phyloP scores from a whole-genome alignment of 37 sponge, comb jelly and placozoan species.

The Corticium candelabrum region DNA sequence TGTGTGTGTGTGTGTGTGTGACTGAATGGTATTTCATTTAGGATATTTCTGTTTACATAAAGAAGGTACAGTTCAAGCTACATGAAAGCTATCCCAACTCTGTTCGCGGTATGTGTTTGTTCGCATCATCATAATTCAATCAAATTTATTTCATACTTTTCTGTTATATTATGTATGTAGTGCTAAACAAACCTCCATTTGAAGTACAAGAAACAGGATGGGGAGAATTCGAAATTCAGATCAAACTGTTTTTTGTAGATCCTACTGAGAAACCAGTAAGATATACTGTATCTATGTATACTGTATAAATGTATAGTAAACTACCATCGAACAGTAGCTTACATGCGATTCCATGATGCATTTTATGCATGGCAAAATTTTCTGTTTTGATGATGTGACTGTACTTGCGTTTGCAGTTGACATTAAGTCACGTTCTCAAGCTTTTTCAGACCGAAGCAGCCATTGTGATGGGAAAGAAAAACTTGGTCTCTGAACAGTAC shows the following conservation, averaged over 20 bases:
- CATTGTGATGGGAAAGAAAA: constrained; percentile 69
- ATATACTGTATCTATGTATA: not conserved
- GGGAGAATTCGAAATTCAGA: constrained; percentile 92
- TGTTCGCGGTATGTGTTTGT: constrained; percentile 33
- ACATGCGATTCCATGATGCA: no score
- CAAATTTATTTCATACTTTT: not conserved
- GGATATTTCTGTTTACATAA: constrained; percentile 33
- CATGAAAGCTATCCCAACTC: constrained; percentile 94
- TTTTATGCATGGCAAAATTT: no score
- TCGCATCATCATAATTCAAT: not conserved
- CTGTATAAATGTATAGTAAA: not conserved
- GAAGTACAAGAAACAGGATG: constrained; percentile 88
- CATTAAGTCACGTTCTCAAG: constrained; percentile 85
- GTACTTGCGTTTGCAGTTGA: constrained; percentile 41
- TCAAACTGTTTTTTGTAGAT: constrained; percentile 86
- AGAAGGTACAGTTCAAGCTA: constrained; percentile 88
- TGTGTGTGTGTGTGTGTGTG: constrained; percentile 30
- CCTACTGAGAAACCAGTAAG: constrained; percentile 85
- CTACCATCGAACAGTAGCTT: not conserved
- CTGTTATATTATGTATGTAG: constrained; percentile 11
- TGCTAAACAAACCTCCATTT: constrained; percentile 77
- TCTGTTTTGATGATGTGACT: constrained; percentile 6
- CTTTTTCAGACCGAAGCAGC: constrained; percentile 81
- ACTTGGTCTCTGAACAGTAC: constrained; percentile 80
- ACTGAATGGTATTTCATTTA: constrained; percentile 12